These are phyloP conservation scores for Tipula unca DNA, from an alignment of 2,888 invertebrate genomes.

Conservation along the genomic window DNA sequence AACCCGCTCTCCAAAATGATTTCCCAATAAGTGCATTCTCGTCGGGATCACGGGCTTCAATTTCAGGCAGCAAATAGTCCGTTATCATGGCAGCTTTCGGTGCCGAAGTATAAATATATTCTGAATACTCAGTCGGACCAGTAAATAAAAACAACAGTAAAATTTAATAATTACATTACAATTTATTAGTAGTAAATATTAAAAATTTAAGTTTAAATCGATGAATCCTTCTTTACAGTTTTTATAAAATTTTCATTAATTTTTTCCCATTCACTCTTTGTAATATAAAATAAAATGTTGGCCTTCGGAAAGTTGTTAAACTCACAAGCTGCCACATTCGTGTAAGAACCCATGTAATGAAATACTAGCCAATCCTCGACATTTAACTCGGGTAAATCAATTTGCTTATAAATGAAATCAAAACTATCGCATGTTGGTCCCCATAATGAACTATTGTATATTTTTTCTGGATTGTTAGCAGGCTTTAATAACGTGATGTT, in stretches of 20 bases:
- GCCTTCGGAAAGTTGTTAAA: neutral
- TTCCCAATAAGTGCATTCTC: no score
- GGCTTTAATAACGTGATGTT: neutral
- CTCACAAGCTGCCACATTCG: neutral
- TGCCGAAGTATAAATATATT: no score
- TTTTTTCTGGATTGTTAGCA: neutral
- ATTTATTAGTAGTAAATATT: no score
- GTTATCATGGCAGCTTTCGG: no score
- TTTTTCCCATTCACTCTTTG: neutral
- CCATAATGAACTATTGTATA: neutral
- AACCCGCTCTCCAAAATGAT: no score
- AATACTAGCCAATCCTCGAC: neutral
- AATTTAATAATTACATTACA: no score
- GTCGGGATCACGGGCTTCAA: no score
- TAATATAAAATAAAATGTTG: neutral
- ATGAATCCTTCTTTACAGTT: neutral
- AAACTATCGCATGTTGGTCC: slow-evolving; percentile 16
- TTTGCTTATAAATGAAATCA: neutral
- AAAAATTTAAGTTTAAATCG: no score
- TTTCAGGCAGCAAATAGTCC: no score
- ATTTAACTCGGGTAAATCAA: neutral
- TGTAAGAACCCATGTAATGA: neutral
- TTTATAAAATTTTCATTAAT: neutral
- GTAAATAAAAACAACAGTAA: no score
- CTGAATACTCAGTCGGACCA: no score